Evolutionary conservation across 1,140 invertebrate genomes (phyloP).

Genomic region (Lucilia sericata): DNA sequence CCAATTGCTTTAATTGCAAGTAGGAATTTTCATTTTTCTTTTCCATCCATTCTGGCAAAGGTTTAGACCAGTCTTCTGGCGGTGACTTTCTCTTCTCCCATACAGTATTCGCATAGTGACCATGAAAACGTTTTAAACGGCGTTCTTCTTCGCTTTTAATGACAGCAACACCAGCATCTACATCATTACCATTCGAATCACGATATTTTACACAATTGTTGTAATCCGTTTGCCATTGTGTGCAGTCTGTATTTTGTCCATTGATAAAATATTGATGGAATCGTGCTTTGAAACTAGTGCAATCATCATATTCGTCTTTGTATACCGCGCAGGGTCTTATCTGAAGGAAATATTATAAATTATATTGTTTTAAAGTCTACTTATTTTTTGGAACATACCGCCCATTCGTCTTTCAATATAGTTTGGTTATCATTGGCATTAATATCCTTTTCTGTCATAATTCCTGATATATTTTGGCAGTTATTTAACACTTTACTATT

Average conservation of each 20-base stretch:
- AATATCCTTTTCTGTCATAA: slow-evolving; percentile 27
- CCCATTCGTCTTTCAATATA: slow-evolving; percentile 18
- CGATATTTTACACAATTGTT: slow-evolving; percentile 80
- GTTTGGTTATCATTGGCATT: not conserved
- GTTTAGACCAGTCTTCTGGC: slow-evolving; percentile 82
- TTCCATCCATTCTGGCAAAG: slow-evolving; percentile 80
- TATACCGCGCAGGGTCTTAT: slow-evolving; percentile 80
- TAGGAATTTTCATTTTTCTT: slow-evolving; percentile 77
- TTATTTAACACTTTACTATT: slow-evolving; percentile 3
- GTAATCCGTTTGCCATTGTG: slow-evolving; percentile 82
- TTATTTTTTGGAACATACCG: not conserved
- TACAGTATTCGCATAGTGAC: slow-evolving; percentile 79
- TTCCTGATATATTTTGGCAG: not conserved
- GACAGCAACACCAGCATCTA: slow-evolving; percentile 73
- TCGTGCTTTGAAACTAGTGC: slow-evolving; percentile 77
- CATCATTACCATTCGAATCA: slow-evolving; percentile 71
- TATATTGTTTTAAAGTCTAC: not conserved
- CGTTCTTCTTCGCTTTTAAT: slow-evolving; percentile 79
- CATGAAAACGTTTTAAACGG: slow-evolving; percentile 72
- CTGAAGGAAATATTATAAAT: slow-evolving; percentile 64
- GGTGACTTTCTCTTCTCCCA: slow-evolving; percentile 83
- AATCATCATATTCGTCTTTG: slow-evolving; percentile 84
- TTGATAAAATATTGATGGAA: slow-evolving; percentile 89
- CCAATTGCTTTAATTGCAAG: slow-evolving; percentile 74
- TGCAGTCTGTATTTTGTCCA: slow-evolving; percentile 80